Percentiles rank a stretch among this genome's conserved stretches.
Conservation (phyloP, 2,797 vertebrate species). For the Enteromius viviparus region DNA sequence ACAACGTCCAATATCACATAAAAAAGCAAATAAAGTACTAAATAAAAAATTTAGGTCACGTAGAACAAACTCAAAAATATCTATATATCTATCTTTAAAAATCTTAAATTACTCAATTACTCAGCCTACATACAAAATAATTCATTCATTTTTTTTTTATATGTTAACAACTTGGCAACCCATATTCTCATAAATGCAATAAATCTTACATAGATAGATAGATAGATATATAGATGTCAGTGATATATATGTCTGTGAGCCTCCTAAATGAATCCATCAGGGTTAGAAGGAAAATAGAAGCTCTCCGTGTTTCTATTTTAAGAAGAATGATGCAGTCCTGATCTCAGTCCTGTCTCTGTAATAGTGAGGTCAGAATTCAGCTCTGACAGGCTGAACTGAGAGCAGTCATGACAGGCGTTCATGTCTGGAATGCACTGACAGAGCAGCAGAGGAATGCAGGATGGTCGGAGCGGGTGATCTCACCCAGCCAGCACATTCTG, state of each 20-base stretch:
- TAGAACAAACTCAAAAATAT: too few relatives aligned
- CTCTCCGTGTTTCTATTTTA: constrained; percentile 20
- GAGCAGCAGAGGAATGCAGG: constrained; percentile 44
- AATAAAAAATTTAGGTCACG: too few relatives aligned
- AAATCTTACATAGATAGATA: too few relatives aligned
- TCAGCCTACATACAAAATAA: too few relatives aligned
- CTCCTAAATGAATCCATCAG: constrained; percentile 9
- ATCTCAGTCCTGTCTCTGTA: constrained; percentile 6
- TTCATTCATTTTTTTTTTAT: too few relatives aligned
- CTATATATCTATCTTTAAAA: too few relatives aligned
- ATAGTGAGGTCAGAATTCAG: constrained; percentile 3
- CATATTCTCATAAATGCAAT: not conserved
- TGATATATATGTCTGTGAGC: too few relatives aligned
- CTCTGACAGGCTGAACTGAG: constrained; percentile 1
- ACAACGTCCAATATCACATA: not conserved
- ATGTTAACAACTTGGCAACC: not conserved
- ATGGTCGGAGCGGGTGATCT: constrained; percentile 44
- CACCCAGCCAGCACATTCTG: constrained; percentile 36
- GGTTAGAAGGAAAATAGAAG: not conserved
- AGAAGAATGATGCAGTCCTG: not conserved
- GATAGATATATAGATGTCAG: too few relatives aligned
- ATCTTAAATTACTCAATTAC: not conserved
- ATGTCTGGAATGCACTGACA: constrained; percentile 52
- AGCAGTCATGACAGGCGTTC: constrained; percentile 27
- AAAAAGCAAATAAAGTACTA: too few relatives aligned